These are phyloP conservation scores for Nasonia vitripennis DNA, from an alignment of 1,140 invertebrate genomes.

Conservation along the genomic window DNA sequence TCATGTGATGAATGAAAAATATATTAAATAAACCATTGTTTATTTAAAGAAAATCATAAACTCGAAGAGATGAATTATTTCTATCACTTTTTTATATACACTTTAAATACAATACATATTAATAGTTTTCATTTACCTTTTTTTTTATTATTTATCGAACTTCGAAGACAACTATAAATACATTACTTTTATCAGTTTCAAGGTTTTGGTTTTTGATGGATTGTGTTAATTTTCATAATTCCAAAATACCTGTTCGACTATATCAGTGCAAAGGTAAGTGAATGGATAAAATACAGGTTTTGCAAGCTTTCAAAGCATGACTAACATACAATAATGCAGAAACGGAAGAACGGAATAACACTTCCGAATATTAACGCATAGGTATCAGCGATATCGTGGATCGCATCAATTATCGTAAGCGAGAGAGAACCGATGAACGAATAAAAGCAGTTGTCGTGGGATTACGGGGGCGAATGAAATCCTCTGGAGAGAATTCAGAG, in stretches of 20 bases:
- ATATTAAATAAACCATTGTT: conserved; percentile 38
- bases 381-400: background rate
- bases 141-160: no score
- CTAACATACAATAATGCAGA: no score
- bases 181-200: no score
- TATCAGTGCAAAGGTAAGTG: no score
- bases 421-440: background rate
- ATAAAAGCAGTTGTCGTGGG: background rate
- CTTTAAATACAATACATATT: background rate
- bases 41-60: conserved; percentile 36
- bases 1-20: conserved; percentile 34
- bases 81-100: background rate
- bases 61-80: background rate
- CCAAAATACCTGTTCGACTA: no score
- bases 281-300: no score
- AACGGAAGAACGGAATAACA: background rate
- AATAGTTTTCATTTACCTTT: background rate
- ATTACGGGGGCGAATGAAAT: background rate
- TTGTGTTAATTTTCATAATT: no score
- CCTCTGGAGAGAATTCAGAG: conserved; percentile 6
- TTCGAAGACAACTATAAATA: no score
- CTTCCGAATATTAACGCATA: background rate
- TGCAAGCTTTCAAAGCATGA: no score
- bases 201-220: no score
- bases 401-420: background rate